Base-by-base conservation (phyloP, 2,113 vertebrate genomes). In the Syrmaticus mikado region DNA sequence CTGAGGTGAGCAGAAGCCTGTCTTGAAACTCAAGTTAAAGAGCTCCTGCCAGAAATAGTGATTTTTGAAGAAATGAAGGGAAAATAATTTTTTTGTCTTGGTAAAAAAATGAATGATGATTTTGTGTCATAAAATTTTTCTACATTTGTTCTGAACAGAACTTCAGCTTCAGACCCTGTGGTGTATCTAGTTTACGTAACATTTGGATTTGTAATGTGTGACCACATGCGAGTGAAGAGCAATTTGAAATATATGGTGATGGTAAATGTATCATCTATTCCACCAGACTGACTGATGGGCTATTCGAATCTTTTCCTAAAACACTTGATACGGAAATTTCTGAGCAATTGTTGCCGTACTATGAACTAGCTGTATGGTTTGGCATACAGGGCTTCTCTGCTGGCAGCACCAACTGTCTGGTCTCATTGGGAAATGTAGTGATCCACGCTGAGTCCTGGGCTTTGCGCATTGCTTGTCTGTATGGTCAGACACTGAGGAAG, bases 231-330 rank as follows among this genome's bases (percentile, higher is more conserved):
- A 92, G 73, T 77, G 71, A 82, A 80, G 70, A 68, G 32, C 65
- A 58, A 28, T 32, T 80, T 74, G 87, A 91, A 87, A 52, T 67
- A 36, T 5, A 5, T 43, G 87, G 71, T 12, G 12, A 57, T 36
- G 71, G 64, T 78, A 82, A 87, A 83, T 25, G 38, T 38, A 67
- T 91, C 73, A 85, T 72, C 72, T 73, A 24, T 85, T 67, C 57
- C 5, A 60, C 0, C 10, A 90, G 89, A 75, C 89, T 91, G 94
- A 92, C 79, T 83, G 82, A 55, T 78, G 82, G 85, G 28, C 8
- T 40, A n/a, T 70, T 96, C 95, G 89, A 79, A 92, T 52, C 72
- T 91, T 40, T 89, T 97, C 89, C 93, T 87, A 43, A 89, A 89
- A 40, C 61, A 38, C 61, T 75, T 67, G 75, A 57, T 78, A 22